Conservation (phyloP, 1,140 invertebrate species). For the Drosophila trapezifrons region DNA sequence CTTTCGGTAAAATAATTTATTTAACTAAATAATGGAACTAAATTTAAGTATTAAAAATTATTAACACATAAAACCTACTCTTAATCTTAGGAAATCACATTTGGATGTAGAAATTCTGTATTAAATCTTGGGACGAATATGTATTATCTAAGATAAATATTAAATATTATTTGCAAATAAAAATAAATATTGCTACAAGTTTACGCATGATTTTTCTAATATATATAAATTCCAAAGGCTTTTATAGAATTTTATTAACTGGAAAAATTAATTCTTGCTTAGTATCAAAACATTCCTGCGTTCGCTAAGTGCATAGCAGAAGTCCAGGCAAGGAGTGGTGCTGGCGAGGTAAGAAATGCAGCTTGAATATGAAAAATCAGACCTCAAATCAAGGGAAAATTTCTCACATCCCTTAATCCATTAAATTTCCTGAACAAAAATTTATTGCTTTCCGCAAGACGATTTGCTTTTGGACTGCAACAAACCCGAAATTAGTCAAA, state of each 20-base stretch:
- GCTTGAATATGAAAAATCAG: constrained; percentile 51
- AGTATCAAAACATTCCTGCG: not conserved
- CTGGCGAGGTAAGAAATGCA: constrained; percentile 37
- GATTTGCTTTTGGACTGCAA: constrained; percentile 43
- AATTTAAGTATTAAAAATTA: no score
- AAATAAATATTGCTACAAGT: no score
- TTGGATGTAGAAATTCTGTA: no score
- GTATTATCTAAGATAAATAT: no score
- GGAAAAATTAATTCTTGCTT: no score
- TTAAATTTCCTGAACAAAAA: constrained; percentile 57
- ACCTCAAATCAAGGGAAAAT: constrained; percentile 62
- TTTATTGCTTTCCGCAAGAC: constrained; percentile 64
- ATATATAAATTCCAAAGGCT: not conserved
- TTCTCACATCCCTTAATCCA: constrained; percentile 58
- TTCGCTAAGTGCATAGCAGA: not conserved
- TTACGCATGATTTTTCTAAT: no score
- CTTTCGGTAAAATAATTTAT: no score
- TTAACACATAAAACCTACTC: no score
- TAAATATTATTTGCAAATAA: no score
- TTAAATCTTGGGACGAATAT: no score
- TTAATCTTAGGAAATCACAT: no score
- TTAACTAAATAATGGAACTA: not conserved
- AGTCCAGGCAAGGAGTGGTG: not conserved
- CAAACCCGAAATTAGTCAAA: constrained; percentile 59
- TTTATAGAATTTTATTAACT: not conserved